These are phyloP conservation scores for Meloidogyne chitwoodi DNA, from an alignment of 1,140 invertebrate species.

Conservation along the genomic window DNA sequence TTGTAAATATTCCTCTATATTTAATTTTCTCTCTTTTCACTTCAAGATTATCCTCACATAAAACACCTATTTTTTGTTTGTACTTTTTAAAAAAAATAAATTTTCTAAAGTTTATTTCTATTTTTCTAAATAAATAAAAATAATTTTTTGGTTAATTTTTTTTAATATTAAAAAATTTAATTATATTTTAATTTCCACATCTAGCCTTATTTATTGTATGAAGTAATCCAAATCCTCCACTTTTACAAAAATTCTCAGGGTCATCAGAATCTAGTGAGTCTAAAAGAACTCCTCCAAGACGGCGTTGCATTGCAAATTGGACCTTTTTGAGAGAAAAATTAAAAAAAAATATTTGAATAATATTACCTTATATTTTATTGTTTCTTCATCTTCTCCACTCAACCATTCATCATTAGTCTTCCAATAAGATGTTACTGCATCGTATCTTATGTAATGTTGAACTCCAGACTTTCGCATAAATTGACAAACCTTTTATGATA, in stretches of 20 bases:
- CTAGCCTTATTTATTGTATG: not conserved
- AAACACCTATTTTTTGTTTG: not conserved
- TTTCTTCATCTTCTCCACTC: conserved; percentile 13
- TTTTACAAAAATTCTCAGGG: conserved; percentile 6
- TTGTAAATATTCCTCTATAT: not conserved
- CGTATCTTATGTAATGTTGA: not conserved
- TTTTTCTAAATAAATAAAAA: not conserved
- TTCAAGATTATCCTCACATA: not conserved
- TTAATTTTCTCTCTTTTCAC: not conserved
- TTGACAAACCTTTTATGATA: not conserved
- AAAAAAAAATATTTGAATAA: not conserved
- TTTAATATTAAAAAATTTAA: not conserved
- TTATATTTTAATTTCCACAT: not conserved
- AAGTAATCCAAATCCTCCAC: conserved; percentile 5
- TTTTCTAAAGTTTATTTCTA: no score
- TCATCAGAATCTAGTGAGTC: conserved; percentile 7
- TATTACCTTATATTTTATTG: conserved; percentile 6
- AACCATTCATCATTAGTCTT: conserved; percentile 13
- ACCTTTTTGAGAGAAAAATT: not conserved
- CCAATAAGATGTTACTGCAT: conserved; percentile 11
- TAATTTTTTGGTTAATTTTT: not conserved
- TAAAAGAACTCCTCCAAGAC: conserved; percentile 11
- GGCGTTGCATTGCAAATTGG: conserved; percentile 3
- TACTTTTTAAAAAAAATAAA: no score
- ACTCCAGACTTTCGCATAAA: not conserved